Conservation (phyloP, 2,888 invertebrate genomes). For the Pristionchus japonicus region DNA sequence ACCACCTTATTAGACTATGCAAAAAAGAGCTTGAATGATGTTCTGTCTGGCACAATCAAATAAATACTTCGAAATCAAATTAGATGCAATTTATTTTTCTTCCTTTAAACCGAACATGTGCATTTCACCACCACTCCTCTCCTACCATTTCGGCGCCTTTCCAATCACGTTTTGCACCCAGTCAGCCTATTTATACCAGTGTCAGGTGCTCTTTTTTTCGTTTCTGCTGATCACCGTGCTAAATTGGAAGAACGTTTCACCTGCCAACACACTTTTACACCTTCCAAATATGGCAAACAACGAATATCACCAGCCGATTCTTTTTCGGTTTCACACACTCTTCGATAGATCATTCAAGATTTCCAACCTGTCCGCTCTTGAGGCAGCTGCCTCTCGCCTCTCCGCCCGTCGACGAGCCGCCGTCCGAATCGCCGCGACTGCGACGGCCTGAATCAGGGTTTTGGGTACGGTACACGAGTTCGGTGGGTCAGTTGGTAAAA, state of each 20-base stretch:
- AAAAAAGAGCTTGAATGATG: not conserved
- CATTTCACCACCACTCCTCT: not conserved
- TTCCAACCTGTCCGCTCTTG: conserved; percentile 9
- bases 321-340: too few relatives aligned
- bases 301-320: too few relatives aligned
- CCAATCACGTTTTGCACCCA: not conserved
- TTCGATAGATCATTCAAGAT: too few relatives aligned
- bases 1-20: not conserved
- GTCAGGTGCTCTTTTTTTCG: too few relatives aligned
- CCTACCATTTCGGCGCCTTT: not conserved
- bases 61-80: too few relatives aligned
- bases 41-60: not conserved
- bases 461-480: too few relatives aligned
- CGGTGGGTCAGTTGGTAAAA: too few relatives aligned
- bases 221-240: too few relatives aligned
- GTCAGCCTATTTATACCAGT: not conserved
- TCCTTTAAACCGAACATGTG: not conserved
- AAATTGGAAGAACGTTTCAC: too few relatives aligned
- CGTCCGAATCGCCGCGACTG: conserved; percentile 31
- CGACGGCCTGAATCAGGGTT: too few relatives aligned
- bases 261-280: too few relatives aligned
- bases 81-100: not conserved
- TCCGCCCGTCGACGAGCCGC: conserved; percentile 34
- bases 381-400: conserved; percentile 42
- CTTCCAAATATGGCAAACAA: too few relatives aligned